Evolutionary conservation across 2,888 invertebrate species (phyloP).

Genomic region (Ferdinandea cuprea): DNA sequence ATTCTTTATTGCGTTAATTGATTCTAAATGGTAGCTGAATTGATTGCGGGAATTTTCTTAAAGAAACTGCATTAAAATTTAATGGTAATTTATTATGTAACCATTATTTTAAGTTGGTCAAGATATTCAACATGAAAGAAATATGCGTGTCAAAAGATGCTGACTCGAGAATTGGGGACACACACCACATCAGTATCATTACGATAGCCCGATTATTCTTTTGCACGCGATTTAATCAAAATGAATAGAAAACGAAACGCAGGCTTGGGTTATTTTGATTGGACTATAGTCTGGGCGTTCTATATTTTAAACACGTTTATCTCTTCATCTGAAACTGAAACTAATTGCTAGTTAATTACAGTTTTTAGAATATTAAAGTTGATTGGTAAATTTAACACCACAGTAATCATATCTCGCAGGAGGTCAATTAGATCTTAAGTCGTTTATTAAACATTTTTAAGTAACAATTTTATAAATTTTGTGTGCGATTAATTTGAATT

Average conservation of each 20-base stretch:
- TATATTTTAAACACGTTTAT: too few relatives aligned
- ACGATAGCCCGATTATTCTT: constrained; percentile 3
- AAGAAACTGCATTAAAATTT: constrained; percentile 9
- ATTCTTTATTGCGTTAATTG: constrained; percentile 13
- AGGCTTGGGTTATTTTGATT: too few relatives aligned
- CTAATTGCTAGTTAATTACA: background rate
- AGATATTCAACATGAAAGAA: constrained; percentile 18
- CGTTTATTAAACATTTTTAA: too few relatives aligned
- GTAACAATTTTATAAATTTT: too few relatives aligned
- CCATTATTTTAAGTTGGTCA: constrained; percentile 37
- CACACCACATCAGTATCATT: constrained; percentile 31
- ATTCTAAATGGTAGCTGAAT: constrained; percentile 11
- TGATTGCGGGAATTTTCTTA: background rate
- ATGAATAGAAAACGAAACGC: background rate
- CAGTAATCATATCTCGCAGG: too few relatives aligned
- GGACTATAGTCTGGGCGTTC: too few relatives aligned
- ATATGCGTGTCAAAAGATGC: constrained; percentile 33
- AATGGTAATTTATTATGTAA: constrained; percentile 23
- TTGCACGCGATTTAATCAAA: constrained; percentile 38
- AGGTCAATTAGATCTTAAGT: too few relatives aligned
- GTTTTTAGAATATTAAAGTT: too few relatives aligned
- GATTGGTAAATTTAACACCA: too few relatives aligned
- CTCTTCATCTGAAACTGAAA: too few relatives aligned
- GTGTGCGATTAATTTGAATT: too few relatives aligned
- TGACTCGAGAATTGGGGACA: constrained; percentile 45